Base-by-base conservation (phyloP, 2,113 vertebrate genomes). In the Ascaphus truei region DNA sequence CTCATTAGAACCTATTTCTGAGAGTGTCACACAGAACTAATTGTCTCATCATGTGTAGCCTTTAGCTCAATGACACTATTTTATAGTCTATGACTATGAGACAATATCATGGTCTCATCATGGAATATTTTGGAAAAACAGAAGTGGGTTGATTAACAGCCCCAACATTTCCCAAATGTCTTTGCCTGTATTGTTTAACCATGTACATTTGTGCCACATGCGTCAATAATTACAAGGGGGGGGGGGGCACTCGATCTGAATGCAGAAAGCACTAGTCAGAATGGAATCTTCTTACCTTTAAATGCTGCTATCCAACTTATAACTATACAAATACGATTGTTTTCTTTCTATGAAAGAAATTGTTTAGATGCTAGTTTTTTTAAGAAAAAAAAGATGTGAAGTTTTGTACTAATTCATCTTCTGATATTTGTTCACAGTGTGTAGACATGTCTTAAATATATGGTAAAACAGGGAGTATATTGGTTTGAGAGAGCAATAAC, bases 271-370 rank as follows among this genome's bases (percentile, higher is more conserved):
- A 60, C 66, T 51, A 36, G 34, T 39, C 31, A 29, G 23, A 29
- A 39, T 39, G 15, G 10, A 5, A 50, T 58, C 31, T 69, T 41
- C 56, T 71, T 52, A 33, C 47, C 57, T 71, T 61, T 16, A 47
- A 68, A 74, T 87, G 90, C 89, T 94, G 92, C 92, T 93, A 86
- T 78, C 76, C 75, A 82, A 8, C 68, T 52, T 71, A 67, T 36
- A 79, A 66, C 72, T 80, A 77, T 73, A 58, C 66, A 75, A 33
- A 58, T 59, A 66, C 27, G 73, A 79, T 76, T 80, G 78, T 86
- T 90, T 92, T 94, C 93, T 95, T 94, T 95, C 93, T 91, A 71
- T 95, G 93, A 94, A 94, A 94, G 93, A 95, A 81, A 85, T 80
- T 34, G 80, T 78, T 83, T 86, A 85, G 87, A 77, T 72, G 78